phyloP scores from a whole-genome alignment of 1,140 invertebrate species.

The Achatina immaculata region DNA sequence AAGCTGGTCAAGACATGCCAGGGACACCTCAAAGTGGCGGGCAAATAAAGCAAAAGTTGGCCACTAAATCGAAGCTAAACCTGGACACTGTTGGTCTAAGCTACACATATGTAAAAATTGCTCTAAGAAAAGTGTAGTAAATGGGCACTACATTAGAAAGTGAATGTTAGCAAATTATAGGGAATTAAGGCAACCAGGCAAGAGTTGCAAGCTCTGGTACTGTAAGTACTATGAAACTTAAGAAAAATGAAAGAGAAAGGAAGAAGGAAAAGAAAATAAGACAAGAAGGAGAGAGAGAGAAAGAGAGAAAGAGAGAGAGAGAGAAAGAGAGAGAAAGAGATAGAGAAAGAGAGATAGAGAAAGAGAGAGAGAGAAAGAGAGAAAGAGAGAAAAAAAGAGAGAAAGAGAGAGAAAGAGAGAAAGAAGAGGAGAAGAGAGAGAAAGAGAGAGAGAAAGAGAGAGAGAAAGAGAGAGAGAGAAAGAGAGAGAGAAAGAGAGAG shows the following conservation, averaged over 20 bases:
- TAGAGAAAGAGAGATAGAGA: slow-evolving; percentile 34
- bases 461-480: background rate
- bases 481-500: background rate
- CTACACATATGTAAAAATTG: no score
- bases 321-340: slow-evolving; percentile 21
- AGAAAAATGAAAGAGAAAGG: background rate
- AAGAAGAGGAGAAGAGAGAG: background rate
- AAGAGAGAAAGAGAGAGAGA: slow-evolving; percentile 14
- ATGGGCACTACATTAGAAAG: no score
- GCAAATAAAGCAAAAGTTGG: no score
- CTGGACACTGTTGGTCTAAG: no score
- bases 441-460: background rate
- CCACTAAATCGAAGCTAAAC: no score
- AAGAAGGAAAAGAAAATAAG: slow-evolving; percentile 5
- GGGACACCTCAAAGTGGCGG: no score
- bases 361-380: slow-evolving; percentile 22
- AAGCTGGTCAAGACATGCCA: no score
- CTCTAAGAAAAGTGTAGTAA: no score
- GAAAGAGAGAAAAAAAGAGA: slow-evolving; percentile 23
- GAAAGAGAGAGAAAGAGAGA: slow-evolving; percentile 2
- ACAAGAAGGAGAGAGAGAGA: background rate
- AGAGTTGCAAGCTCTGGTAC: no score
- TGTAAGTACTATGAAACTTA: no score
- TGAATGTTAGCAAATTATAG: no score
- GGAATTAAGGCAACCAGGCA: no score